Conservation (phyloP, 1,140 invertebrate genomes). For the Thalassaphorura encarpata region DNA sequence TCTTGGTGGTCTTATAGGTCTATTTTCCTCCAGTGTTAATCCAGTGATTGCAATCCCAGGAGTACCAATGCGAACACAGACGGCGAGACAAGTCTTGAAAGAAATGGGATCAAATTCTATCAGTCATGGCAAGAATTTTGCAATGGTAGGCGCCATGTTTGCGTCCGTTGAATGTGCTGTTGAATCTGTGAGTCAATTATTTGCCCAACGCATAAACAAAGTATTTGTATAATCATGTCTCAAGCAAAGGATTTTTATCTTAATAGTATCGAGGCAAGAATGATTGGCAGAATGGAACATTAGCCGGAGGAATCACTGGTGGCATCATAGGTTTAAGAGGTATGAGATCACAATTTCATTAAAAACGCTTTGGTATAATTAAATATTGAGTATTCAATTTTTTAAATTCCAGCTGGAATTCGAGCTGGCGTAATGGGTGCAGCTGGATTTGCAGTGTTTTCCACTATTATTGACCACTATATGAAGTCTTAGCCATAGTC, state of each 20-base stretch:
- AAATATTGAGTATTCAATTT: not conserved
- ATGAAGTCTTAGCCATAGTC: too few species aligned
- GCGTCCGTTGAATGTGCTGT: constrained; percentile 84
- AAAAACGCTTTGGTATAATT: constrained; percentile 4
- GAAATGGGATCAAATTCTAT: constrained; percentile 88
- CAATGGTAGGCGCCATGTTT: constrained; percentile 84
- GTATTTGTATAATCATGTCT: too few species aligned
- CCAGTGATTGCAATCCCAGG: constrained; percentile 58
- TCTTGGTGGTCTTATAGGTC: constrained; percentile 74
- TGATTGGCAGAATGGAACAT: constrained; percentile 93
- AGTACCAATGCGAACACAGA: constrained; percentile 71
- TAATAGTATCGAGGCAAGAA: constrained; percentile 81
- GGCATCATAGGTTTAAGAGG: constrained; percentile 87
- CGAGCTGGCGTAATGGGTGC: constrained; percentile 86
- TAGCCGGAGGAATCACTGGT: constrained; percentile 85
- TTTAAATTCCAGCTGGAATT: constrained; percentile 68
- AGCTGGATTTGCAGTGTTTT: constrained; percentile 90
- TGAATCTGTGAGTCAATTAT: too few species aligned
- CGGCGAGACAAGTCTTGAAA: constrained; percentile 65
- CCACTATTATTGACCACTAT: constrained; percentile 89
- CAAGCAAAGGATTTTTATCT: too few species aligned
- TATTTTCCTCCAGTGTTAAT: constrained; percentile 92
- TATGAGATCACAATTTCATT: too few species aligned
- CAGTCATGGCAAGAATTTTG: constrained; percentile 96
- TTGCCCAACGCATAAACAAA: too few species aligned